phyloP scores from a whole-genome alignment of 1,140 invertebrate genomes.

The Pachyrhynchus sulphureomaculatus region DNA sequence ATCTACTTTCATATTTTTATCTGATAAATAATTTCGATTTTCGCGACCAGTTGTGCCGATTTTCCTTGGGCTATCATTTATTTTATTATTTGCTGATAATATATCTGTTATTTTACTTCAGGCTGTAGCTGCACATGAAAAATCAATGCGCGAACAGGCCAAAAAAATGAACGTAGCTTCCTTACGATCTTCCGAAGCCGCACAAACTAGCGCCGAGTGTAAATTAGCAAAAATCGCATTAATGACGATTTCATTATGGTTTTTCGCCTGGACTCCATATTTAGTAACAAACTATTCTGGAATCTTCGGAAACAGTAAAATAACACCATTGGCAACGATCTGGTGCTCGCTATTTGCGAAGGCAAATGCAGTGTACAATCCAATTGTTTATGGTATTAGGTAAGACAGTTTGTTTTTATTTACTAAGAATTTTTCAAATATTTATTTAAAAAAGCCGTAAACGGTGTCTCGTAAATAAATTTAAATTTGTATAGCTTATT shows the following conservation, averaged over 20 bases:
- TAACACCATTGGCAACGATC: slow-evolving; percentile 73
- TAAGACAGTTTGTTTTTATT: no score
- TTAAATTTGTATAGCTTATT: no score
- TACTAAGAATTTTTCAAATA: no score
- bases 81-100: no score
- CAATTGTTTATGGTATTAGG: slow-evolving; percentile 82
- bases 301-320: slow-evolving; percentile 65
- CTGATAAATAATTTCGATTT: no score
- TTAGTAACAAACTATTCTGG: slow-evolving; percentile 76
- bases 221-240: slow-evolving; percentile 80
- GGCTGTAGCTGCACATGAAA: slow-evolving; percentile 78
- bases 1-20: no score
- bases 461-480: no score
- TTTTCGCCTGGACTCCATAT: slow-evolving; percentile 85
- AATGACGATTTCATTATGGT: slow-evolving; percentile 80
- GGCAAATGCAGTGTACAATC: slow-evolving; percentile 77
- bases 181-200: slow-evolving; percentile 66
- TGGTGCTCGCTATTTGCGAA: slow-evolving; percentile 80
- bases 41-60: no score
- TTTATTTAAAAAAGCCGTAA: no score
- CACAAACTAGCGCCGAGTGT: slow-evolving; percentile 68
- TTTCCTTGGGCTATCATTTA: no score
- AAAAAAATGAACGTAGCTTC: slow-evolving; percentile 86
- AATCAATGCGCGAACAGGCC: slow-evolving; percentile 78
- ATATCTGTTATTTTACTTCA: no score